Conservation (phyloP, 2,797 vertebrate species). For the Sebastes vulpes region DNA sequence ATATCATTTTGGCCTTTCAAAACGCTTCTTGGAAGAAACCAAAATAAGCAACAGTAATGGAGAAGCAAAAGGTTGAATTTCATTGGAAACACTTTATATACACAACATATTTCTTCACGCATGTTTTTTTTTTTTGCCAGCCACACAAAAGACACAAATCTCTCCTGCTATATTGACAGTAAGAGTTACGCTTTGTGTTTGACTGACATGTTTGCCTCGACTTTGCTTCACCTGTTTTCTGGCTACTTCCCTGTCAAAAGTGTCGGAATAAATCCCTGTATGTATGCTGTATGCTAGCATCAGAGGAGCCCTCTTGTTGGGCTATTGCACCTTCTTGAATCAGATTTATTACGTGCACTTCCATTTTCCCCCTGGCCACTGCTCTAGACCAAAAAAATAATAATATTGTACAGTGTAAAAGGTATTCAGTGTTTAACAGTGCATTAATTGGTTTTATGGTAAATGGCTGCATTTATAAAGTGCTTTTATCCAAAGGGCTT, state of each 20-base stretch:
- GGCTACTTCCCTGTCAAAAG: not conserved
- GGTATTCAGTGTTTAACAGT: not conserved
- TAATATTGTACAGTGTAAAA: not conserved
- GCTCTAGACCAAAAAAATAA: no score
- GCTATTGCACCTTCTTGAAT: not conserved
- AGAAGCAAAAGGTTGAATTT: not conserved
- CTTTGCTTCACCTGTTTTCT: not conserved
- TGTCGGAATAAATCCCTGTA: not conserved
- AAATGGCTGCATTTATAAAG: not conserved
- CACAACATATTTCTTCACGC: not conserved
- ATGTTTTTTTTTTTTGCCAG: not conserved
- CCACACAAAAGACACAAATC: not conserved
- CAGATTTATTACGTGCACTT: not conserved
- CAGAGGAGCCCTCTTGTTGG: not conserved
- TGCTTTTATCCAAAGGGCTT: not conserved
- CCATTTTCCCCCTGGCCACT: no score
- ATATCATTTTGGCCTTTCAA: not conserved
- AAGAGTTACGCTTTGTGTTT: not conserved
- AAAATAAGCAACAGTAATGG: not conserved
- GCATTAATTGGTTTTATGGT: not conserved
- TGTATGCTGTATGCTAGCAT: not conserved
- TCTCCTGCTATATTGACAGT: not conserved
- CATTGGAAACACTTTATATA: not conserved
- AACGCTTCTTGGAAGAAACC: not conserved
- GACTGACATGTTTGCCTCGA: constrained; percentile 9